Conservation (phyloP, 1,140 invertebrate species). For the Leucophenga varia region DNA sequence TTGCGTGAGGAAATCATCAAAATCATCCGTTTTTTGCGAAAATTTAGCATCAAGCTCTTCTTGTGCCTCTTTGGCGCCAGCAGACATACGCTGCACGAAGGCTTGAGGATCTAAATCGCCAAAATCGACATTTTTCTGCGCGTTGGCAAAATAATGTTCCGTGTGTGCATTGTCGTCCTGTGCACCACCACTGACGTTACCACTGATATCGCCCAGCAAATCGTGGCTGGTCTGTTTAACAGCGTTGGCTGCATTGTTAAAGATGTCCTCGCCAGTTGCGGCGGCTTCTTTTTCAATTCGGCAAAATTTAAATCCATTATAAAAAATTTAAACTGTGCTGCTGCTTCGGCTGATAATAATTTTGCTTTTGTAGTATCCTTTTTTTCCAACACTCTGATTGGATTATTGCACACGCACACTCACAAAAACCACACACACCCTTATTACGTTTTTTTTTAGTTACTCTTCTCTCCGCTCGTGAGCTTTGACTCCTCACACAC, state of each 20-base stretch:
- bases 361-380: too few relatives aligned
- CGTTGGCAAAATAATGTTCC: conserved; percentile 46
- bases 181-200: conserved; percentile 32
- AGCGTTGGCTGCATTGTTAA: conserved; percentile 19
- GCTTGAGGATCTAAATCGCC: conserved; percentile 36
- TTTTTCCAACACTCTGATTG: too few relatives aligned
- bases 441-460: too few relatives aligned
- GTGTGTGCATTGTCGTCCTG: conserved; percentile 51
- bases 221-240: conserved; percentile 16
- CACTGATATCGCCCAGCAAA: conserved; percentile 21
- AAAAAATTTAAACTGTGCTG: too few relatives aligned
- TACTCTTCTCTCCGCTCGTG: too few relatives aligned
- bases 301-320: conserved; percentile 50
- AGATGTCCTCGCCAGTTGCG: conserved; percentile 41
- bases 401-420: too few relatives aligned
- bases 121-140: conserved; percentile 44
- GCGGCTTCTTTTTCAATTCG: conserved; percentile 47
- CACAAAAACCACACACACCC: too few relatives aligned
- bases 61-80: conserved; percentile 44
- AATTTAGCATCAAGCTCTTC: conserved; percentile 45
- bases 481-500: too few relatives aligned
- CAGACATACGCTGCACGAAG: conserved; percentile 47
- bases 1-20: conserved; percentile 36
- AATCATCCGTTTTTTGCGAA: conserved; percentile 32
- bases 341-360: too few relatives aligned